Conservation (phyloP, 2,113 vertebrate species). For the Tyto alba region DNA sequence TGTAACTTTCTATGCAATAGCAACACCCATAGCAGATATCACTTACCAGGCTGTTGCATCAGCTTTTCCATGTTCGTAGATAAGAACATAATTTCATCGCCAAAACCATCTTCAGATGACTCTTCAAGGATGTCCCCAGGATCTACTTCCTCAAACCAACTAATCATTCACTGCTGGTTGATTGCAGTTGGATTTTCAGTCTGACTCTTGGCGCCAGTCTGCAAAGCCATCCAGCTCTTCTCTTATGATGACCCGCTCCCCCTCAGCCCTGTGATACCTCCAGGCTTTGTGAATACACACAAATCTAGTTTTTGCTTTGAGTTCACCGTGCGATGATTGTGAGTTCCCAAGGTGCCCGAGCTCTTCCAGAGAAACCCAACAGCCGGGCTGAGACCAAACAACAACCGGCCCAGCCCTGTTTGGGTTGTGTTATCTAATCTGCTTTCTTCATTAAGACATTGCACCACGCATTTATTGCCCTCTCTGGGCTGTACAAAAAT, state of each 20-base stretch:
- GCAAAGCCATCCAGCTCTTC: neutral
- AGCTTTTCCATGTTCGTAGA: neutral
- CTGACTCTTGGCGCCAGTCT: neutral
- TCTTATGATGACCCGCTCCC: accelerated
- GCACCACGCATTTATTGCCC: neutral
- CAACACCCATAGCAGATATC: neutral
- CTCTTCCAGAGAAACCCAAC: neutral
- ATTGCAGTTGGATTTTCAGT: neutral
- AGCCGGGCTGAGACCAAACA: neutral
- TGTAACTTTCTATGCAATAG: neutral
- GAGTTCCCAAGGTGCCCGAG: neutral
- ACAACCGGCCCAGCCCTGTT: neutral
- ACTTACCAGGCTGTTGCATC: neutral
- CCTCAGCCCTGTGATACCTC: neutral
- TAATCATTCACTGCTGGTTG: neutral
- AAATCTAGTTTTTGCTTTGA: neutral
- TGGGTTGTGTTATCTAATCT: neutral
- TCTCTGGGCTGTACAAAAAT: neutral
- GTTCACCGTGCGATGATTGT: neutral
- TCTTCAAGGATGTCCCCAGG: neutral
- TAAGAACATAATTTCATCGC: neutral
- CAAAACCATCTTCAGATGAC: neutral
- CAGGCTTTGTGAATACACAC: neutral
- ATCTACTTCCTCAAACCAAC: neutral
- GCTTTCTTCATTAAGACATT: neutral